These are phyloP conservation scores for Mormyrus hasselquistii DNA, from an alignment of 2,797 vertebrate species.

Conservation along the genomic window DNA sequence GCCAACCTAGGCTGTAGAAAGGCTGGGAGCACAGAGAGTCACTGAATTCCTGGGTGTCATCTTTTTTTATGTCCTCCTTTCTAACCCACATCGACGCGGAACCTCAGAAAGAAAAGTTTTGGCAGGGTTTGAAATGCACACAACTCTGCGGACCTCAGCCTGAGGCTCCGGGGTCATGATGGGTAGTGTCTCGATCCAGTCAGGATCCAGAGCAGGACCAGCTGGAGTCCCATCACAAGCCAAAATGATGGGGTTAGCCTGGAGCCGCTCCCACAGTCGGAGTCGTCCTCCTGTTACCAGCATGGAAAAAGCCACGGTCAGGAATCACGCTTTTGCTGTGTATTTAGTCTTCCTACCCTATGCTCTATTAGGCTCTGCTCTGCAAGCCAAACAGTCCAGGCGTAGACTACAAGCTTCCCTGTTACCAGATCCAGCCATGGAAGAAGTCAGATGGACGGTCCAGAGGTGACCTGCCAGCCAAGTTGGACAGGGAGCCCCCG, in stretches of 20 bases:
- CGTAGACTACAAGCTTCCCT: not conserved
- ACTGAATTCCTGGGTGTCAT: conserved; percentile 44
- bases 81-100: conserved; percentile 21
- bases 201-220: conserved; percentile 80
- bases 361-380: not conserved
- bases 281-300: conserved; percentile 74
- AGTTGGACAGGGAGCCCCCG: not conserved
- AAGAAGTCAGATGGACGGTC: not conserved
- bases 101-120: conserved; percentile 34
- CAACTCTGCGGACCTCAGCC: conserved; percentile 14
- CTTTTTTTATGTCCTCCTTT: conserved; percentile 23
- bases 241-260: conserved; percentile 76
- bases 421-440: not conserved
- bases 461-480: not conserved
- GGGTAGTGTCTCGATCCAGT: conserved; percentile 68
- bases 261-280: conserved; percentile 84
- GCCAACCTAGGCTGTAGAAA: not conserved
- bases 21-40: conserved; percentile 40
- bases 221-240: conserved; percentile 71
- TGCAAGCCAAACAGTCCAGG: not conserved
- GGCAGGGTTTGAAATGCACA: conserved; percentile 53
- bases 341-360: not conserved
- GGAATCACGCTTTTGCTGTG: not conserved
- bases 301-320: not conserved
- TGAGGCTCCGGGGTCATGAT: conserved; percentile 66